Base-by-base conservation (phyloP, 1,140 invertebrate species). In the Ladona fulva region DNA sequence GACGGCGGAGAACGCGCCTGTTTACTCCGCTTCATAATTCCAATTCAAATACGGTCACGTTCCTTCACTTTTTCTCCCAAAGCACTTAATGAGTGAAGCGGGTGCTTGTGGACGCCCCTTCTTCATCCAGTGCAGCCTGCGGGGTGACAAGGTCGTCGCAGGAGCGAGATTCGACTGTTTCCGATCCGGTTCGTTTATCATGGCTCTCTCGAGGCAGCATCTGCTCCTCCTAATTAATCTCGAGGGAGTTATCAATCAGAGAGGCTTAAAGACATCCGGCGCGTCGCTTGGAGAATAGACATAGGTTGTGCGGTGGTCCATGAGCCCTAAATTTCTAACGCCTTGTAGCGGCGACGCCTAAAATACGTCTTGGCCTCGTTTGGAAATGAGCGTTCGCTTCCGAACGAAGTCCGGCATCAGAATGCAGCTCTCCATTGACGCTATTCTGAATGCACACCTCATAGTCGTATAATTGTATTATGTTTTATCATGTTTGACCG, bases 141-240 rank as follows among this genome's bases (percentile, higher is more conserved):
- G 52, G 52, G 52, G 52, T 66, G 52, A 66, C 52, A 12, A 66
- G 14, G 52, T 66, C 52, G 52, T 66, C 52, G 14, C n/a, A 22
- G 52, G 52, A 19, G 52, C 1, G 52, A 66, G 52, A 66, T 66
- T 66, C 52, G 52, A 66, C 52, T 66, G 52, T 66, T 66, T 66
- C 52, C 52, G 52, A 66, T 66, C 52, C 14, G 52, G 52, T 66
- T 66, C 52, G 52, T 66, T 66, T 66, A 66, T 66, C 52, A 66
- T 66, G 52, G 52, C 52, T 22, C 52, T 66, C 52, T 16, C 29
- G 14, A 22, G 52, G 52, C 52, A 66, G 14, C 52, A 66, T 66
- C 52, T 66, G 52, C 52, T 66, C 52, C 52, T 66, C 12, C 52
- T 19, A 66, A 66, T 66, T 66, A 66, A 66, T 66, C 52, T 66